These are phyloP conservation scores for Esox niger DNA, from an alignment of 2,113 vertebrate genomes.

Conservation along the genomic window DNA sequence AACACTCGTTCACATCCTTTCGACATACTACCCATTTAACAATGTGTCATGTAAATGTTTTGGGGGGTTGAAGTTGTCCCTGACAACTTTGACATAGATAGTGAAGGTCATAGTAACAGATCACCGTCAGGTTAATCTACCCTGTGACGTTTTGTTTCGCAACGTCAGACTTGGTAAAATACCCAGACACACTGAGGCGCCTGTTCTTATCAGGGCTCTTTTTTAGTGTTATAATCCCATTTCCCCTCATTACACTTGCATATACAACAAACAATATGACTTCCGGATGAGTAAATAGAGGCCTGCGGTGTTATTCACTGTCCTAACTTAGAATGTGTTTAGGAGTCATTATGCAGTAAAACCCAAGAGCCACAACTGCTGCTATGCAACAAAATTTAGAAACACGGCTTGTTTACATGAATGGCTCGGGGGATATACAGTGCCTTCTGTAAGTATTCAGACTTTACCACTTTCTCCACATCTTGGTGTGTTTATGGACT, in stretches of 20 bases:
- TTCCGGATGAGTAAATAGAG: neutral
- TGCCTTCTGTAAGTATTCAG: too few relatives aligned
- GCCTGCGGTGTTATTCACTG: neutral
- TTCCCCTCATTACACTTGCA: neutral
- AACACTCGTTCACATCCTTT: slow-evolving; percentile 13
- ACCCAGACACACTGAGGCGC: slow-evolving; percentile 34
- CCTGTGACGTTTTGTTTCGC: slow-evolving; percentile 26
- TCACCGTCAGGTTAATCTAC: slow-evolving; percentile 5
- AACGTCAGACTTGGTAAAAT: slow-evolving; percentile 33
- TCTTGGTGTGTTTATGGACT: too few relatives aligned
- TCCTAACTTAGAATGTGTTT: neutral
- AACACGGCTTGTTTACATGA: neutral
- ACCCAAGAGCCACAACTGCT: neutral
- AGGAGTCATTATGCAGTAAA: too few relatives aligned
- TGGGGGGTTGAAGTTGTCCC: neutral
- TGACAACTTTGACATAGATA: slow-evolving; percentile 6
- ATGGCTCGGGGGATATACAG: neutral
- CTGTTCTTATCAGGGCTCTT: slow-evolving; percentile 50
- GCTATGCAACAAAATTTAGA: neutral
- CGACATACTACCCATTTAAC: slow-evolving; percentile 12
- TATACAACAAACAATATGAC: neutral
- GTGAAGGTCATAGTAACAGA: slow-evolving; percentile 15
- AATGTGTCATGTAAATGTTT: neutral
- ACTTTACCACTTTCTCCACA: too few relatives aligned
- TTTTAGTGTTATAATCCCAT: slow-evolving; percentile 9